Evolutionary conservation across 2,888 invertebrate species (phyloP).

Genomic region (Melanchra persicariae): DNA sequence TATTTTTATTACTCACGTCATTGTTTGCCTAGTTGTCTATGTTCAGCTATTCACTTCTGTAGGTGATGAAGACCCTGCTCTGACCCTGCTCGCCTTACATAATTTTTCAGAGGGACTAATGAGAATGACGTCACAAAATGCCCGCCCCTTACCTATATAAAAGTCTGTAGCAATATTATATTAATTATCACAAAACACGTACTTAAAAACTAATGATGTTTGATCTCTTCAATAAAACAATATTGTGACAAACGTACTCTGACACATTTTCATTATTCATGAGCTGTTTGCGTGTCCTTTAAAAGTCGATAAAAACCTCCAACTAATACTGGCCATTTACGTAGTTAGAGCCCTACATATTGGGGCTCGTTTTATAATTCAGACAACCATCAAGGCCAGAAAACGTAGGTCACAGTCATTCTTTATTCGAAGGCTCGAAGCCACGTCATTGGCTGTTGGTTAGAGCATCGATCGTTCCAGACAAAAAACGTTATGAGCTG

Average conservation of each 20-base stretch:
- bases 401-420: slow-evolving; percentile 44
- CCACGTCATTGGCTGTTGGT: slow-evolving; percentile 7
- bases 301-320: slow-evolving; percentile 55
- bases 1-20: neutral
- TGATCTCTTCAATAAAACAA: slow-evolving; percentile 40
- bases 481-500: slow-evolving; percentile 13
- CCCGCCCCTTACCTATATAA: neutral
- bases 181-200: slow-evolving; percentile 23
- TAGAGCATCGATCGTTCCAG: slow-evolving; percentile 29
- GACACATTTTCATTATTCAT: slow-evolving; percentile 57
- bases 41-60: too few relatives aligned
- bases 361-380: slow-evolving; percentile 49
- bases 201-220: slow-evolving; percentile 15
- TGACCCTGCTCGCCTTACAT: neutral
- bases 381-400: slow-evolving; percentile 55
- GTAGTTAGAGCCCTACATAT: slow-evolving; percentile 38
- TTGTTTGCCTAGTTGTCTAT: neutral
- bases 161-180: neutral
- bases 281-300: slow-evolving; percentile 46
- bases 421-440: slow-evolving; percentile 25
- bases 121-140: slow-evolving; percentile 10
- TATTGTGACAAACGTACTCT: slow-evolving; percentile 26
- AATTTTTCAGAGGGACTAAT: neutral
- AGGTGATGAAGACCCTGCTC: neutral
- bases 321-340: slow-evolving; percentile 52